Base-by-base conservation (phyloP, 2,797 vertebrate genomes). In the Danio choprae region DNA sequence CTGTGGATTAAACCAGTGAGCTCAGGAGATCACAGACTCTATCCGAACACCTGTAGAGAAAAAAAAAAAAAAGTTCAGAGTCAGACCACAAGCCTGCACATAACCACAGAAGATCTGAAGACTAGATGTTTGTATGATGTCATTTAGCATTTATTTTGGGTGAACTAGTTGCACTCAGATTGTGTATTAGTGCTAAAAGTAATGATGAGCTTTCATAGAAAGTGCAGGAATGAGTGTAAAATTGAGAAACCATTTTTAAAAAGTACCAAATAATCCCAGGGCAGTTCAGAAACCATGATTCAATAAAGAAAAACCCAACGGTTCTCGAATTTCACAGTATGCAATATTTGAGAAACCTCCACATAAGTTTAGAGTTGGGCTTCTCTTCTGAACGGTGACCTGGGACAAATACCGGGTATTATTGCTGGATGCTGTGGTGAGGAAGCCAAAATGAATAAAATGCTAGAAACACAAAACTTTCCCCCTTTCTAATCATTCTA, bases 21-120 rank as follows among this genome's bases (percentile, higher is more conserved):
- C 74, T 81, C 68, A 77, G 56, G 60, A 83, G 73, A 64, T 84
- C 82, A 85, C 74, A 71, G 70, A 60, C 51, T 69, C 82, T 78
- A 79, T 46, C 72, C 58, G 64, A 64, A 85, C 82, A 87, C 88
- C 88, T 89, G 76, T 13, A 63, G 62, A 81, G 69, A 56, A 20
- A 85, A 68, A 76, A 38, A 60, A n/a, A 3, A 29, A n/a, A n/a
- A 15, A 63, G 46, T 3, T 64, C 16, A 41, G 40, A 22, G n/a
- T 81, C 55, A 83, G 59, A 60, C 46, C 38, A 36, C 46, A 62
- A 68, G 58, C 55, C 56, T 40, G 36, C 36, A 70, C 46, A 43
- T 2, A 69, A 16, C 43, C 55, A 29, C 44, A 29, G 9, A 70
- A 63, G 13, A 53, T 29, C 9, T 15, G 38, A 53, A 43, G 15